A percentile compares a stretch with the other conserved stretches of the same genome.
These are phyloP conservation scores for Oriolus oriolus DNA, from an alignment of 2,113 vertebrate species.

Conservation along the genomic window DNA sequence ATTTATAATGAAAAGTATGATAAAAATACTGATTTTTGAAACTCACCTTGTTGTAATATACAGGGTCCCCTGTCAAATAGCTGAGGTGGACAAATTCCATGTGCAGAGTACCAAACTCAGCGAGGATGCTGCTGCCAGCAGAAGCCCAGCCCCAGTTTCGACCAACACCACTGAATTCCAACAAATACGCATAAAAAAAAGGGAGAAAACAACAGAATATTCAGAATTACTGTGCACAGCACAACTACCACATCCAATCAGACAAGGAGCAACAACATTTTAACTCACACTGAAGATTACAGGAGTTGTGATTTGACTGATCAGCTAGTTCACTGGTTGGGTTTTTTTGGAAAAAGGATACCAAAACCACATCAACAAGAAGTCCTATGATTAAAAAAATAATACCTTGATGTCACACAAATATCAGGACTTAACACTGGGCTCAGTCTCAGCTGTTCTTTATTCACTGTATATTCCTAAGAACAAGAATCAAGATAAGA, in stretches of 20 bases:
- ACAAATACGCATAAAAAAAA: background rate
- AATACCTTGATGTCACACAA: background rate
- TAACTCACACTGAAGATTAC: background rate
- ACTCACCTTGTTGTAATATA: constrained; percentile 93
- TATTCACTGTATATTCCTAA: background rate
- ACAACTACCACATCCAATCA: background rate
- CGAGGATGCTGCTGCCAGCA: constrained; percentile 95
- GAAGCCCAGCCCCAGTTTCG: constrained; percentile 99
- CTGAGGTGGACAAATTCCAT: constrained; percentile 98
- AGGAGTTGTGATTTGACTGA: background rate
- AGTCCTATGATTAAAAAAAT: background rate
- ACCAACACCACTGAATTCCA: constrained; percentile 85
- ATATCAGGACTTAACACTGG: background rate
- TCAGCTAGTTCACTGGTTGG: background rate
- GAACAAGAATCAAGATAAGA: background rate
- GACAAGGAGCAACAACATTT: background rate
- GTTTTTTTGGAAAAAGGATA: background rate
- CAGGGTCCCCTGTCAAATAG: constrained; percentile 92
- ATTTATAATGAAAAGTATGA: background rate
- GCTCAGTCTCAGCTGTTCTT: background rate
- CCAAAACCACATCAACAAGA: background rate
- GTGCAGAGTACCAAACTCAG: constrained; percentile 96
- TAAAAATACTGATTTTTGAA: background rate
- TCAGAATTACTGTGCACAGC: background rate
- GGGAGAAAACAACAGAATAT: background rate